Evolutionary conservation across 2,888 invertebrate species (phyloP).

Genomic region (Drosophila suboccidentalis): DNA sequence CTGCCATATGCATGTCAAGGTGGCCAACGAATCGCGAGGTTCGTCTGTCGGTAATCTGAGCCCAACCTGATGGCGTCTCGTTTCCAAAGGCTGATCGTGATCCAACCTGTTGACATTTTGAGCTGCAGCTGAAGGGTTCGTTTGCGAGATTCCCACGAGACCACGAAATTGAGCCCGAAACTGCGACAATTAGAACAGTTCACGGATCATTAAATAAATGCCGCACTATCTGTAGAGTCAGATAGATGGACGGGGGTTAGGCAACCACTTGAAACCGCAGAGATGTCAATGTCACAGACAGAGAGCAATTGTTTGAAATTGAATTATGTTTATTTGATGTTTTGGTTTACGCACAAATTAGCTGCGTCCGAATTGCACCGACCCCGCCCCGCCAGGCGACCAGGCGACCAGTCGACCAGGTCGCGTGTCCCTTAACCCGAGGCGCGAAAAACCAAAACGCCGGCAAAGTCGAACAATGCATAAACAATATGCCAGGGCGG

Average conservation of each 20-base stretch:
- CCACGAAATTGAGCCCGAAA: conserved; percentile 19
- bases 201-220: conserved; percentile 66
- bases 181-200: conserved; percentile 60
- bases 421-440: conserved; percentile 79
- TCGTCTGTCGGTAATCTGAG: conserved; percentile 68
- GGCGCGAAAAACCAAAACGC: conserved; percentile 84
- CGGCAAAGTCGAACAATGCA: conserved; percentile 68
- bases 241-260: neutral
- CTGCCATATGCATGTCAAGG: conserved; percentile 44
- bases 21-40: neutral
- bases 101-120: conserved; percentile 66
- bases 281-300: conserved; percentile 57
- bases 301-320: conserved; percentile 84
- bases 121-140: neutral
- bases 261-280: conserved; percentile 65
- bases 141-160: conserved; percentile 64
- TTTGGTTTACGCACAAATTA: conserved; percentile 83
- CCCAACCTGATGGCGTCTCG: conserved; percentile 48
- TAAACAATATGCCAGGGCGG: conserved; percentile 74
- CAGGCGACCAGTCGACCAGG: conserved; percentile 61
- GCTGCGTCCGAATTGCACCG: conserved; percentile 79
- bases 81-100: conserved; percentile 22
- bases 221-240: conserved; percentile 28
- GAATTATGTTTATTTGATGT: conserved; percentile 85
- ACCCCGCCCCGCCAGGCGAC: conserved; percentile 60